Evolutionary conservation across 2,888 invertebrate genomes (phyloP).

Genomic region (Isotomurus palustris): DNA sequence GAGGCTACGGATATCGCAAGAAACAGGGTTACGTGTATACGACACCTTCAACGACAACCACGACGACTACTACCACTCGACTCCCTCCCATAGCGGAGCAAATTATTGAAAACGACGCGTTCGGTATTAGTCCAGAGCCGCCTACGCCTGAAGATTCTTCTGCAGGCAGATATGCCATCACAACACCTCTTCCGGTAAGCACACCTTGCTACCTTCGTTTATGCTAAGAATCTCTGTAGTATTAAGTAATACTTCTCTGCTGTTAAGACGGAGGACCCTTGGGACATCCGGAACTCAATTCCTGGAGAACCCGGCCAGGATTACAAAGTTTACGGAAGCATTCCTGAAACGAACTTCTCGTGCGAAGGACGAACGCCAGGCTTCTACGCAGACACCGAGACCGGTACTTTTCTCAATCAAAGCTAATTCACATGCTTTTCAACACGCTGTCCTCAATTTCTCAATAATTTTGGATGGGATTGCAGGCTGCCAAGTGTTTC

Average conservation of each 20-base stretch:
- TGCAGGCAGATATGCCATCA: neutral
- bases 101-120: constrained; percentile 17
- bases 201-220: no score
- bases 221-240: neutral
- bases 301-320: constrained; percentile 64
- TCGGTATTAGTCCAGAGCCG: constrained; percentile 10
- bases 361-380: constrained; percentile 57
- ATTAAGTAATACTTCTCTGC: neutral
- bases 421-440: neutral
- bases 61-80: constrained; percentile 21
- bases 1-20: constrained; percentile 9
- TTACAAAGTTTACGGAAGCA: constrained; percentile 59
- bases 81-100: constrained; percentile 12
- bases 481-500: constrained; percentile 61
- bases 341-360: constrained; percentile 61
- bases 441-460: neutral
- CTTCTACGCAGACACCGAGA: constrained; percentile 47
- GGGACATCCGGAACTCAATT: constrained; percentile 59
- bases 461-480: constrained; percentile 16
- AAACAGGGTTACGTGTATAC: constrained; percentile 12
- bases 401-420: constrained; percentile 53
- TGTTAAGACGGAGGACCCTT: constrained; percentile 20
- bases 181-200: neutral
- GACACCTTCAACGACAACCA: constrained; percentile 13
- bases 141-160: neutral